Percentiles rank a stretch among this genome's conserved stretches.
Conservation (phyloP, 2,888 invertebrate genomes). For the Heteromurus nitidus region DNA sequence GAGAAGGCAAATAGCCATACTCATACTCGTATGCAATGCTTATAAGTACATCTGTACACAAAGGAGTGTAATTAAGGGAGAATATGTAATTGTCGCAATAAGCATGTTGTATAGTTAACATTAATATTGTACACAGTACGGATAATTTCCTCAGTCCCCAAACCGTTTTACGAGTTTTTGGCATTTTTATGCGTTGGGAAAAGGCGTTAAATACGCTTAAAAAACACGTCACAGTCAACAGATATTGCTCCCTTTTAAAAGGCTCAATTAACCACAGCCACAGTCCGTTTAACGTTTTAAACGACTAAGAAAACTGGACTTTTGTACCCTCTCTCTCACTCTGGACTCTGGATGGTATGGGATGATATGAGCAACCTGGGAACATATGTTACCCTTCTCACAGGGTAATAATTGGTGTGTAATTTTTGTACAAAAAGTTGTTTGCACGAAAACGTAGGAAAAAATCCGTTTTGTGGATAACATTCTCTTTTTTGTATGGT, state of each 20-base stretch:
- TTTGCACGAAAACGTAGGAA: too few relatives aligned
- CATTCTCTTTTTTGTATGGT: too few relatives aligned
- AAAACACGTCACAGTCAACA: constrained; percentile 36
- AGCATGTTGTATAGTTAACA: too few relatives aligned
- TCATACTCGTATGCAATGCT: constrained; percentile 6
- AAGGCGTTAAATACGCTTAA: constrained; percentile 72
- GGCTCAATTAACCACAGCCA: constrained; percentile 72
- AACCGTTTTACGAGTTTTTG: constrained; percentile 65
- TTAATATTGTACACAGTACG: too few relatives aligned
- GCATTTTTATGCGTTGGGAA: constrained; percentile 69
- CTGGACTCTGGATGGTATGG: constrained; percentile 2
- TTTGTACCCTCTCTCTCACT: neutral
- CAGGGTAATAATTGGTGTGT: too few relatives aligned
- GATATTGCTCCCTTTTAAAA: constrained; percentile 69
- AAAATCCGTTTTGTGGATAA: too few relatives aligned
- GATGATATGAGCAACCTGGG: constrained; percentile 37
- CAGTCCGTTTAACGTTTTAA: too few relatives aligned
- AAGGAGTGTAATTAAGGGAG: constrained; percentile 70
- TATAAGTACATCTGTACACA: constrained; percentile 40
- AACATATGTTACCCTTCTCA: neutral
- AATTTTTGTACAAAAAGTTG: too few relatives aligned
- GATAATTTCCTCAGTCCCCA: neutral
- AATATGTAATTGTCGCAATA: too few relatives aligned
- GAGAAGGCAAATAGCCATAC: constrained; percentile 17
- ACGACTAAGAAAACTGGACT: too few relatives aligned